Evolutionary conservation across 2,797 vertebrate genomes (phyloP), one percentile per base, ranked within the genome.

Genomic region (Sorex maritimensis): DNA sequence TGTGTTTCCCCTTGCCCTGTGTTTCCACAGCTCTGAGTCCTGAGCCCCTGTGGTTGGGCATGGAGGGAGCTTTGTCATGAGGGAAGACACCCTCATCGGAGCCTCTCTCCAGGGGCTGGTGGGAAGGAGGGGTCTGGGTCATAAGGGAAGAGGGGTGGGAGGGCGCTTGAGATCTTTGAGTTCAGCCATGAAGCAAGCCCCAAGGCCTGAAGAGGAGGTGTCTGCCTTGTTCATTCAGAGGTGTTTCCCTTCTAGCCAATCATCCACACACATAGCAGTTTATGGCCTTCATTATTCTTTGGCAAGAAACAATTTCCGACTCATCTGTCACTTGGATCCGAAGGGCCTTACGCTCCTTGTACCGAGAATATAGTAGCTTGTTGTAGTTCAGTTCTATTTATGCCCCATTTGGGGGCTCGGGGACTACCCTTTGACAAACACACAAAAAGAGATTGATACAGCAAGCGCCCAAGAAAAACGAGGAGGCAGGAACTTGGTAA

Each of bases 331-430:
- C 86, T 92, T 93, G 90, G 86, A 93, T 92, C 86, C 95, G 86
- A 89, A 91, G 86, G 91, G 72, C 85, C 91, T 92, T 74, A 73
- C 0, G 65, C 52, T 92, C 65, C 79, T 26, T n/a, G 78, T 86
- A 87, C 91, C 75, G 92, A 93, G 91, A 89, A 81, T 86, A 69
- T 74, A 93, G 89, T 95, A 49, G 79, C 63, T 94, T 71, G 55
- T 91, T 90, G 68, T 94, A 58, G 83, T 86, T 95, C 72, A 28
- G 75, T 91, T 94, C 93, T 96, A 68, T 93, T 94, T 94, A 85
- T 92, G 86, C 94, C 89, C 87, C 68, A 4, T 58, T 84, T 69
- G 81, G 93, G 84, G 91, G 72, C 13, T 67, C 23, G 5, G 83
- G 34, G 69, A 19, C 90, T 90, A 81, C 84, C 81, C 61, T 90